These are phyloP conservation scores for Amphipoea lucens DNA, from an alignment of 2,888 invertebrate species.

Conservation along the genomic window DNA sequence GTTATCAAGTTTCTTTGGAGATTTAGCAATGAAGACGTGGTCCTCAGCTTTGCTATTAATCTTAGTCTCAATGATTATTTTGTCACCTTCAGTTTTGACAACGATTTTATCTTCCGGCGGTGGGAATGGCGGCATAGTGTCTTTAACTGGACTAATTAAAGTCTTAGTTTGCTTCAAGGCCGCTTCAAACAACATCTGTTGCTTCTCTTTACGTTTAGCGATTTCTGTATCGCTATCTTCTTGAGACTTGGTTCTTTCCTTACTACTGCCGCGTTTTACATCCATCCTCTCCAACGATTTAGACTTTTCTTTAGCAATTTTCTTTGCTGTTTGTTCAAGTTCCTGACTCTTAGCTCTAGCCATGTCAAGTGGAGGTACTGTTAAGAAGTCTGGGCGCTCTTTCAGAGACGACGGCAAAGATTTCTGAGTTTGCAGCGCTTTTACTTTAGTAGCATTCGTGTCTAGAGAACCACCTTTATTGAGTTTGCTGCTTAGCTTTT, in stretches of 20 bases:
- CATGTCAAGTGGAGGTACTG: constrained; percentile 89
- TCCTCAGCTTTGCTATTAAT: constrained; percentile 94
- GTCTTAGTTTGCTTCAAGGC: constrained; percentile 94
- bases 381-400: constrained; percentile 88
- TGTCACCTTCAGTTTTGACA: constrained; percentile 93
- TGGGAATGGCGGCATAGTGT: constrained; percentile 93
- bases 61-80: constrained; percentile 93
- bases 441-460: constrained; percentile 86
- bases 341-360: constrained; percentile 91
- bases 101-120: constrained; percentile 93
- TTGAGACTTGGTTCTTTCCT: constrained; percentile 93
- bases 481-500: constrained; percentile 81
- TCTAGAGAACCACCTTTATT: constrained; percentile 88
- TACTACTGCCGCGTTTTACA: constrained; percentile 89
- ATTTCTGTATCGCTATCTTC: constrained; percentile 93
- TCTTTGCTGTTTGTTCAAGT: constrained; percentile 88
- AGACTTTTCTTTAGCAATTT: constrained; percentile 92
- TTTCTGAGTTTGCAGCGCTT: constrained; percentile 88
- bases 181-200: constrained; percentile 94
- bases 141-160: constrained; percentile 93
- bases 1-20: constrained; percentile 93
- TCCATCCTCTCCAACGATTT: constrained; percentile 93
- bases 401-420: constrained; percentile 90
- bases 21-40: constrained; percentile 94
- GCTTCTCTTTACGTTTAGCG: constrained; percentile 93